These are phyloP conservation scores for Eulemur rubriventer DNA, from an alignment of 2,797 vertebrate genomes.

Conservation along the genomic window DNA sequence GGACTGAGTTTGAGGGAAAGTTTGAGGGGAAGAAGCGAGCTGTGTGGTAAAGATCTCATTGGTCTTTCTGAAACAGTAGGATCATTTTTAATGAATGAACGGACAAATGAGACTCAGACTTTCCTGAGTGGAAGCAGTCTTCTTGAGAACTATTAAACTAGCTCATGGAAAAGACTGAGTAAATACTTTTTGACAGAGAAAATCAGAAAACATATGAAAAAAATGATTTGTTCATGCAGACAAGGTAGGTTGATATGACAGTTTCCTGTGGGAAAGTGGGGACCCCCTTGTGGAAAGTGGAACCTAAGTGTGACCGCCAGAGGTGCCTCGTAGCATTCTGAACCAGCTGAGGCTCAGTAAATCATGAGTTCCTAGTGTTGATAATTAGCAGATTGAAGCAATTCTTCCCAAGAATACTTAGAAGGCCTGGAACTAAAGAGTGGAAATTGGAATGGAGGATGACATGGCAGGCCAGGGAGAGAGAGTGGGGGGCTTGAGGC, in stretches of 20 bases:
- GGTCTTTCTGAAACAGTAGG: neutral
- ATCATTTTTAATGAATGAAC: neutral
- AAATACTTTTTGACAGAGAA: slow-evolving; percentile 11
- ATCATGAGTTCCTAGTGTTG: neutral
- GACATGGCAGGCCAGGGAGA: neutral
- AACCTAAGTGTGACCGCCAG: neutral
- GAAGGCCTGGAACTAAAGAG: neutral
- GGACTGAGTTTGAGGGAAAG: neutral
- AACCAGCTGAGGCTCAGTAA: neutral
- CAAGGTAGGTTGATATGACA: neutral
- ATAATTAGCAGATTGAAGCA: neutral
- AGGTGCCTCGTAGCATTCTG: neutral
- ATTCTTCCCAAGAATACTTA: neutral
- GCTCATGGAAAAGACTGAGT: neutral
- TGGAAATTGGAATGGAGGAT: neutral
- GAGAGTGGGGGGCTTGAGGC: neutral
- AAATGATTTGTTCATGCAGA: neutral
- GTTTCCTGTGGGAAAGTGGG: neutral
- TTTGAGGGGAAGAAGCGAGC: neutral
- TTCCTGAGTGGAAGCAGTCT: neutral
- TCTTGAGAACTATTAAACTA: neutral
- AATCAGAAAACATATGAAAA: neutral
- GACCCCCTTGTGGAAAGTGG: neutral
- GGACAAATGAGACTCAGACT: neutral
- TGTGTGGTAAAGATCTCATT: fast-evolving